A percentile compares a stretch with the other conserved stretches of the same genome.
These are phyloP conservation scores for Sanderia malayensis DNA, from an alignment of 30 jellyfish, hydroid and myxozoan species.

Conservation along the genomic window DNA sequence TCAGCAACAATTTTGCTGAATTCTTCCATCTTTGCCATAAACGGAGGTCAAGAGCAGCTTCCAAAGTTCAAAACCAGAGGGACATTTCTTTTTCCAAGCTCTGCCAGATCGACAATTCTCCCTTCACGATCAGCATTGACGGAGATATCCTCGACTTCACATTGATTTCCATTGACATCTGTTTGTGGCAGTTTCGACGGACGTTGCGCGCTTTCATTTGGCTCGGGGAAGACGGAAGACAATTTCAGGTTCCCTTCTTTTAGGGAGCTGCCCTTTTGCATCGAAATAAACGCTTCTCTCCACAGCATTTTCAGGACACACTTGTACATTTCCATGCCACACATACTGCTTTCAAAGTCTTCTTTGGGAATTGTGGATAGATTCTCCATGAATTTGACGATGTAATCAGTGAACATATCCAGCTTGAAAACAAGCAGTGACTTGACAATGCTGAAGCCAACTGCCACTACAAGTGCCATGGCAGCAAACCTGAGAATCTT, in stretches of 20 bases:
- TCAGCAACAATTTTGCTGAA: slow-evolving; percentile 53
- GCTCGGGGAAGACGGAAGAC: background rate
- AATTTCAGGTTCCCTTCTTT: background rate
- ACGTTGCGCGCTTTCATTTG: background rate
- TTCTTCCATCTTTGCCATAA: slow-evolving; percentile 68
- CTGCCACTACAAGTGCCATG: no score
- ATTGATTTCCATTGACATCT: background rate
- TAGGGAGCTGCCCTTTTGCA: slow-evolving; percentile 15
- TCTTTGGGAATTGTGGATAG: slow-evolving; percentile 18
- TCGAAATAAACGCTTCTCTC: slow-evolving; percentile 26
- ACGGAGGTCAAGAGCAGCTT: slow-evolving; percentile 93
- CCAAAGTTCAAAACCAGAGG: slow-evolving; percentile 89
- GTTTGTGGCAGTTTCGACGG: background rate
- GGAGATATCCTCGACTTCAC: background rate
- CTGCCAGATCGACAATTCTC: slow-evolving; percentile 21
- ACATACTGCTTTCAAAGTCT: slow-evolving; percentile 38
- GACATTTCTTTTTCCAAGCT: slow-evolving; percentile 31
- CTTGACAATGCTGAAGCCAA: no score
- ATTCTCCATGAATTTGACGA: background rate
- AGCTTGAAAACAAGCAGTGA: no score
- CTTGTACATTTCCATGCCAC: slow-evolving; percentile 52
- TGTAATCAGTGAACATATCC: background rate
- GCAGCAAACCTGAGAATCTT: no score
- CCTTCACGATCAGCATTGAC: no score
- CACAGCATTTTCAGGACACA: slow-evolving; percentile 20